Conservation (phyloP, 1,140 invertebrate species). For the Drosophila varians region DNA sequence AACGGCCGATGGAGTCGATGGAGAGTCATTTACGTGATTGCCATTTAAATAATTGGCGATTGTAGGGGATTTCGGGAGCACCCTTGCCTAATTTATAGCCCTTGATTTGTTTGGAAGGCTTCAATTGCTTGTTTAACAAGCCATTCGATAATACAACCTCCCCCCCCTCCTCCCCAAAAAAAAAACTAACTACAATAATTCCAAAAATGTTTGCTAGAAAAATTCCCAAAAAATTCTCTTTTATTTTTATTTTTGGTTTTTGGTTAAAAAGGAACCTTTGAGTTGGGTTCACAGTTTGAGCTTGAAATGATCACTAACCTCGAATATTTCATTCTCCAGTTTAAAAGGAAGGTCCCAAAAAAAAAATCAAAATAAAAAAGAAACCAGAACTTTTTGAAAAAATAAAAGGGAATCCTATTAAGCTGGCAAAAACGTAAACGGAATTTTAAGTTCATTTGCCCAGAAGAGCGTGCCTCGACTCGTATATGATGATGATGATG, state of each 20-base stretch:
- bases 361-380: neutral
- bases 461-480: conserved; percentile 49
- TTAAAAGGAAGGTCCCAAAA: conserved; percentile 3
- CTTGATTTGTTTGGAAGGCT: neutral
- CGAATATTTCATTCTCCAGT: neutral
- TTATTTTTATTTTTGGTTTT: too few species aligned
- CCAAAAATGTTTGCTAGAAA: conserved; percentile 19
- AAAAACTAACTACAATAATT: conserved; percentile 6
- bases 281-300: conserved; percentile 46
- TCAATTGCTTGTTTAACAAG: neutral
- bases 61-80: neutral
- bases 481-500: conserved; percentile 48
- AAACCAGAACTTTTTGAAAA: conserved; percentile 16
- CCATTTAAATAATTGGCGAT: conserved; percentile 19
- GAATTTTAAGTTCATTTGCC: conserved; percentile 69
- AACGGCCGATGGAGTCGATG: neutral
- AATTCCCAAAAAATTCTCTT: conserved; percentile 20
- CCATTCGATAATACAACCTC: conserved; percentile 1
- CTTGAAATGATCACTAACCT: conserved; percentile 21
- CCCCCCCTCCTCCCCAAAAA: too few species aligned
- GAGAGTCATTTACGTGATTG: conserved; percentile 19
- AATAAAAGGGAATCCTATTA: conserved; percentile 69
- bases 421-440: conserved; percentile 62
- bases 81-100: neutral
- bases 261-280: conserved; percentile 11